These are phyloP conservation scores for Sphenodon punctatus DNA, from an alignment of 2,797 vertebrate species.

Conservation along the genomic window DNA sequence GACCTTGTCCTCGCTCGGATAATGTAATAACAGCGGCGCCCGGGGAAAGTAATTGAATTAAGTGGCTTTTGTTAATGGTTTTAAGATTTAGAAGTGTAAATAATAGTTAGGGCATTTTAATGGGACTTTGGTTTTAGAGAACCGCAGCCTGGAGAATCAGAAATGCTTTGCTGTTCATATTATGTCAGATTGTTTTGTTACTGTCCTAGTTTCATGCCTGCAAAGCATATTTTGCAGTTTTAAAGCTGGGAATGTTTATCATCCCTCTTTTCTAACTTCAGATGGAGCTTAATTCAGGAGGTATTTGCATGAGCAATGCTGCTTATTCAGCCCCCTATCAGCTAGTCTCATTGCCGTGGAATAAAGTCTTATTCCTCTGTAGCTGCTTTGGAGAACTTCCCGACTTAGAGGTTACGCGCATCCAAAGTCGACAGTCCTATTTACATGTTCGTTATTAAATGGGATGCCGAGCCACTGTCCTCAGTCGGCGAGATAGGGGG, in stretches of 20 bases:
- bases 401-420: conserved; percentile 37
- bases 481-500: conserved; percentile 16
- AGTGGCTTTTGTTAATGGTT: conserved; percentile 84
- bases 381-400: conserved; percentile 69
- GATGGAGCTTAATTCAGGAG: conserved; percentile 70
- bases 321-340: conserved; percentile 68
- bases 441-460: conserved; percentile 65
- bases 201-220: conserved; percentile 67
- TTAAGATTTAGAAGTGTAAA: conserved; percentile 83
- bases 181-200: conserved; percentile 71
- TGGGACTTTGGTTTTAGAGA: conserved; percentile 73
- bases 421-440: conserved; percentile 28
- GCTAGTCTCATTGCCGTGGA: conserved; percentile 62
- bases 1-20: conserved; percentile 25
- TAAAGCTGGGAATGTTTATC: conserved; percentile 72
- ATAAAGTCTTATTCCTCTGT: conserved; percentile 65
- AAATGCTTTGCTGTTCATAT: conserved; percentile 64
- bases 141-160: conserved; percentile 50
- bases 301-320: conserved; percentile 75
- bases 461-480: background rate
- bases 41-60: conserved; percentile 83
- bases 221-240: conserved; percentile 73
- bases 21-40: conserved; percentile 48
- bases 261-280: conserved; percentile 72
- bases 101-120: conserved; percentile 79